Evolutionary conservation across 2,888 invertebrate species (phyloP), one percentile per base, ranked within the genome.

Genomic region (Stenurella melanura): DNA sequence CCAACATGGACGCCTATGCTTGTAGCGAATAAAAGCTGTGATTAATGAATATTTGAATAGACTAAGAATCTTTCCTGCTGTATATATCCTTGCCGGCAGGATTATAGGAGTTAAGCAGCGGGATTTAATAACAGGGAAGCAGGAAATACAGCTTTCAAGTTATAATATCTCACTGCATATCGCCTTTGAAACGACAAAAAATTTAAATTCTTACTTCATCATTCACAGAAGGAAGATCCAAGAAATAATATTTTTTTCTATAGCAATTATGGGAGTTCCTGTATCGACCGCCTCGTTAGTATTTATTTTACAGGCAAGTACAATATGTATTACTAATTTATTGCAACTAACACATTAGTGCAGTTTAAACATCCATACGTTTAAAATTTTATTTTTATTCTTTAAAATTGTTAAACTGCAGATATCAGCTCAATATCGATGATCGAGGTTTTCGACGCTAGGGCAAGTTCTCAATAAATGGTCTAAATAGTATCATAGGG

Each of bases 41-140:
- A 70, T 70, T 70, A 70, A 70, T 70, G 70, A 70, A 70, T 70
- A 61, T 70, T 61, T 60, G 70, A 61, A 70, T 61, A 70, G 17
- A 60, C 42, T 15, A 60, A 21, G 50, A 60, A 58, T 70, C 70
- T 38, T 60, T 70, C n/a, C 38, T n/a, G 60, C 58, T 60, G 26
- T 70, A 61, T 70, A 60, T 19, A 42, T 60, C 42, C 50, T n/a
- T 21, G 42, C 60, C 60, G 18, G 60, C 60, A 50, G 70, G 70
- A 70, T 70, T 70, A 70, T 21, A 12, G 18, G 6, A 26, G 58
- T 58, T 58, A 17, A 58, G 38, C 57, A 26, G 38, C 69, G 17
- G 38, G 69, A 70, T 70, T 70, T 70, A 70, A 70, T 67, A 67
- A 67, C 54, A 54, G 54, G 42, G 54, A 26, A 17, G 50, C 50